phyloP scores from a whole-genome alignment of 2,113 vertebrate species.

The Orientallactaga bullata region DNA sequence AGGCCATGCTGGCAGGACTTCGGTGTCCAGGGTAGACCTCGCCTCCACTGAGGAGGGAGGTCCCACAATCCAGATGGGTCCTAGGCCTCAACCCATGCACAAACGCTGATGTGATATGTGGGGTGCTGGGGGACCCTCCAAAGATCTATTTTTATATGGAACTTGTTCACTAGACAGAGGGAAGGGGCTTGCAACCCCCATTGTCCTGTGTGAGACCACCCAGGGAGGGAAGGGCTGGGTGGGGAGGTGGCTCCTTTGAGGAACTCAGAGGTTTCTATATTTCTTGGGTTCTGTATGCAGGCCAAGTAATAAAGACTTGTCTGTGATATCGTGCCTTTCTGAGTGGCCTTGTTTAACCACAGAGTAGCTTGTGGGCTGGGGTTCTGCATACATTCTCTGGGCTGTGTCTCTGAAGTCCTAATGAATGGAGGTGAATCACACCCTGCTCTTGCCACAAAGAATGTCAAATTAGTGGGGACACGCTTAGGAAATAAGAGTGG shows the following conservation, averaged over 20 bases:
- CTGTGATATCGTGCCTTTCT: slow-evolving; percentile 52
- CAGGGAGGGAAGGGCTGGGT: slow-evolving; percentile 48
- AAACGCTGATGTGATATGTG: background rate
- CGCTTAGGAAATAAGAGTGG: background rate
- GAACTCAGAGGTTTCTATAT: slow-evolving; percentile 75
- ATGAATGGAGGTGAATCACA: background rate
- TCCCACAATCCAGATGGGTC: slow-evolving; percentile 62
- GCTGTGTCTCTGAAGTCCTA: background rate
- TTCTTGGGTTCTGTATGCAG: slow-evolving; percentile 70
- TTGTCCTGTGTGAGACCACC: slow-evolving; percentile 1
- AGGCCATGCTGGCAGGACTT: slow-evolving; percentile 59
- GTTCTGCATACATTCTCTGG: background rate
- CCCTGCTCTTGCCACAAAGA: background rate
- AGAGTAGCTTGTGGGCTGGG: background rate
- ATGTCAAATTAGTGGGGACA: background rate
- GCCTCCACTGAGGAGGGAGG: slow-evolving; percentile 60
- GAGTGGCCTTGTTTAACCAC: background rate
- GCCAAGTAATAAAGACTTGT: slow-evolving; percentile 78
- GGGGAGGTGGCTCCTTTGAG: slow-evolving; percentile 34
- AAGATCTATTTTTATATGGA: slow-evolving; percentile 82
- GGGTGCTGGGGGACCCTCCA: slow-evolving; percentile 47
- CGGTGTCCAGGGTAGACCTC: slow-evolving; percentile 78
- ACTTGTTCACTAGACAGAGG: slow-evolving; percentile 45
- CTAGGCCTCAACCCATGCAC: slow-evolving; percentile 51
- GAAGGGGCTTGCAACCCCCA: slow-evolving; percentile 32